Percentiles rank a stretch among this genome's conserved stretches.
Evolutionary conservation across 2,888 invertebrate genomes (phyloP).

Genomic region (Criorhina ranunculi): DNA sequence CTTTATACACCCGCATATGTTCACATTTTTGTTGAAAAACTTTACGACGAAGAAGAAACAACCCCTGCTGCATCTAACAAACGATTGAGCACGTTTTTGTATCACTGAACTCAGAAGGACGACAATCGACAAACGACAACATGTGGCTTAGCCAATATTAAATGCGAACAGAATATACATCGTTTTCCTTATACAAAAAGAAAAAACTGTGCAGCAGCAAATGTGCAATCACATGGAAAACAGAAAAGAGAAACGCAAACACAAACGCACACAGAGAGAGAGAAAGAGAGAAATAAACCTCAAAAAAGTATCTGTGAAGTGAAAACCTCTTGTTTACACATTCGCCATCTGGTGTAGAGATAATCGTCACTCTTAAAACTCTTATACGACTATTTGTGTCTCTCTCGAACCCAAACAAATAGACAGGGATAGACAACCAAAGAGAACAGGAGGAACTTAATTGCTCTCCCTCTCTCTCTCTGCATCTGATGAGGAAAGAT

Average conservation of each 20-base stretch:
- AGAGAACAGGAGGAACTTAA: conserved; percentile 60
- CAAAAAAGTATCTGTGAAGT: conserved; percentile 34
- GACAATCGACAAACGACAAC: conserved; percentile 51
- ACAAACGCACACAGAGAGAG: background rate
- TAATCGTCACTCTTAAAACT: conserved; percentile 26
- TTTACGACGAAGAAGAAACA: conserved; percentile 30
- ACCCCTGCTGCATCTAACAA: conserved; percentile 57
- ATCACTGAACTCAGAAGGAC: conserved; percentile 59
- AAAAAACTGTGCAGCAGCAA: background rate
- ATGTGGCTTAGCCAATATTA: conserved; percentile 56
- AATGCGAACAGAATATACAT: conserved; percentile 21
- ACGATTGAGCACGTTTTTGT: conserved; percentile 74
- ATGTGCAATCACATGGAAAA: conserved; percentile 64
- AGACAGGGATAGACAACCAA: conserved; percentile 3
- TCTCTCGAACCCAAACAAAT: background rate
- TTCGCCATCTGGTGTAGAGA: conserved; percentile 58
- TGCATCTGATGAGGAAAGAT: background rate
- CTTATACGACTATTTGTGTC: conserved; percentile 56
- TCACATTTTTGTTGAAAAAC: conserved; percentile 62
- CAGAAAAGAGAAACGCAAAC: conserved; percentile 3
- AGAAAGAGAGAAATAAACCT: background rate
- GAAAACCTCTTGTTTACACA: background rate
- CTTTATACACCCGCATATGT: conserved; percentile 72
- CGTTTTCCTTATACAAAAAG: background rate
- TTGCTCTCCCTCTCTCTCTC: conserved; percentile 2